phyloP scores from a whole-genome alignment of 2,888 invertebrate genomes.

The Oscheius sp. region DNA sequence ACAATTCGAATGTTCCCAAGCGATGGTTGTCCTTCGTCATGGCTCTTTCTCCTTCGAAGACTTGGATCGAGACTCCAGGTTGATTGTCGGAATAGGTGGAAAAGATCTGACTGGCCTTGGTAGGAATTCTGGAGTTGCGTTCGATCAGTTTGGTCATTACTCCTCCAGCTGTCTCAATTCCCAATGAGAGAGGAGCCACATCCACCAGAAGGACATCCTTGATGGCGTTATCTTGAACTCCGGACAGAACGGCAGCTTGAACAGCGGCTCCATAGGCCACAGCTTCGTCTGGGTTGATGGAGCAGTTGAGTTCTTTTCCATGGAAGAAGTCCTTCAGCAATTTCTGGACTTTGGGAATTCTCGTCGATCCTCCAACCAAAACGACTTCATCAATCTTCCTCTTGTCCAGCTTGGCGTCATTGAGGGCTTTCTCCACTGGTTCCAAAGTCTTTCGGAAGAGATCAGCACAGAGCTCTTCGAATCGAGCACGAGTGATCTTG shows the following conservation, averaged over 20 bases:
- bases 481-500: conserved; percentile 90
- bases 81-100: conserved; percentile 93
- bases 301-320: conserved; percentile 90
- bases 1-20: conserved; percentile 71
- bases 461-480: conserved; percentile 95
- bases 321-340: conserved; percentile 85
- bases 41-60: conserved; percentile 76
- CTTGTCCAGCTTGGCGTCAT: conserved; percentile 96
- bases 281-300: conserved; percentile 94
- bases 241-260: conserved; percentile 50
- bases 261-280: conserved; percentile 86
- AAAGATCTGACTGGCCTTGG: conserved; percentile 75
- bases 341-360: conserved; percentile 97
- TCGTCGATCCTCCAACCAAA: conserved; percentile 86
- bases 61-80: conserved; percentile 85
- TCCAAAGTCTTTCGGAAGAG: conserved; percentile 94
- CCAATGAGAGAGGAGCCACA: conserved; percentile 87
- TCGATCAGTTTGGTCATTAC: conserved; percentile 92
- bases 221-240: conserved; percentile 43
- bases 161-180: conserved; percentile 89
- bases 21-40: conserved; percentile 73
- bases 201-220: conserved; percentile 79
- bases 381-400: conserved; percentile 75
- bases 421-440: conserved; percentile 92
- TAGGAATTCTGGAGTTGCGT: conserved; percentile 74